Conservation (phyloP, 2,888 invertebrate species). For the Phyto melanocephala region DNA sequence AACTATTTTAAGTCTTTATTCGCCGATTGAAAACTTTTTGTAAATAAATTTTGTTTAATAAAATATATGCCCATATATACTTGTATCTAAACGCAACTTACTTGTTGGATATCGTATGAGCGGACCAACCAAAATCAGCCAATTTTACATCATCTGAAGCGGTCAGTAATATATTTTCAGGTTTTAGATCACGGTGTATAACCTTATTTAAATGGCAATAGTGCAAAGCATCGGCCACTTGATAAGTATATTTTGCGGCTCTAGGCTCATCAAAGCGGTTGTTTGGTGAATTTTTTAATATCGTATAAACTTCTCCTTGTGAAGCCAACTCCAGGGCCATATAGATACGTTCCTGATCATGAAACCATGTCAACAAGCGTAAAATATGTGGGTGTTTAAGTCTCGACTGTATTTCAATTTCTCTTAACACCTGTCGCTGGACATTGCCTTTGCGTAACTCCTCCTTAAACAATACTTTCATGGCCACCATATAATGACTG, state of each 20-base stretch:
- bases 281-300: constrained; percentile 83
- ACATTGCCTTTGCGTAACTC: constrained; percentile 88
- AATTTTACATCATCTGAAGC: constrained; percentile 89
- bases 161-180: constrained; percentile 92
- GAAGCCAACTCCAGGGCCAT: constrained; percentile 93
- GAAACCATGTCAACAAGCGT: constrained; percentile 91
- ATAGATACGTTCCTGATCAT: constrained; percentile 91
- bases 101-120: constrained; percentile 91
- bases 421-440: constrained; percentile 91
- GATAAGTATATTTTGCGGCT: constrained; percentile 91
- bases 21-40: too few species aligned
- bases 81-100: constrained; percentile 72
- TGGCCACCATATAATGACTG: constrained; percentile 87
- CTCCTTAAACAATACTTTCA: constrained; percentile 90
- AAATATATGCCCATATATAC: too few species aligned
- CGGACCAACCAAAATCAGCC: constrained; percentile 97
- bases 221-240: constrained; percentile 91
- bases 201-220: constrained; percentile 93
- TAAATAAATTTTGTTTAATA: too few species aligned
- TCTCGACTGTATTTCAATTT: constrained; percentile 95
- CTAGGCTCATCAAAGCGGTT: constrained; percentile 83
- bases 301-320: constrained; percentile 90
- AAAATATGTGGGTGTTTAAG: constrained; percentile 91
- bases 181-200: constrained; percentile 95
- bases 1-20: too few species aligned